Base-by-base conservation (phyloP, 2,888 invertebrate genomes). In the Protophormia terraenovae region DNA sequence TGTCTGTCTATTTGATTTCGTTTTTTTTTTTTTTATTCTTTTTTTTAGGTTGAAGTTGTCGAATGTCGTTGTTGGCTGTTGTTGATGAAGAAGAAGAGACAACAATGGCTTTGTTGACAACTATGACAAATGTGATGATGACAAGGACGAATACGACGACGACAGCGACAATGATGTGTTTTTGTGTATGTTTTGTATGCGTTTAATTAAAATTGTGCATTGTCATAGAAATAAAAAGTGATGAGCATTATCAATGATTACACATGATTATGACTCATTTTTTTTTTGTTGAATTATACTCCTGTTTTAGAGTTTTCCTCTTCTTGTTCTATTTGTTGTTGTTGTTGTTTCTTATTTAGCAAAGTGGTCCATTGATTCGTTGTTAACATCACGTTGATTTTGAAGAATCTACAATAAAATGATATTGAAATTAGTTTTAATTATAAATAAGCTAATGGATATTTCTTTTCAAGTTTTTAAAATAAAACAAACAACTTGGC, bases 351-450 rank as follows among this genome's bases (percentile, higher is more conserved):
- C 67, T 81, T 73, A 62, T 60, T 60, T 53, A 60, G 22, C 67
- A 62, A 66, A 69, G 69, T 75, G 78, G 73, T 78, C 85, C 85
- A 69, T 64, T 62, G 81, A 78, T 82, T 85, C 81, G 85, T 85
- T 85, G 81, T 82, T 82, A 78, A 82, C 85, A 85, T 85, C 82
- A 78, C 85, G 85, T 75, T 73, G 64, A 60, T 55, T 82, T 69
- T 32, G 5, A 41, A 53, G 55, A 53, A 75, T 62, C 75, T 82
- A 24, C 3, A 81, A 76, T 38, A 14, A 22, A 50, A 69, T 6
- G 14, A 0, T 14, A 22, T 41, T 8, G 16, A 24, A 8, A 45
- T 69, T 10, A 55, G 29, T 27, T 29, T 62, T 38, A 27, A 0
- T 8, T 5, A 19, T 19, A 6, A 6, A 66, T 62, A 29, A 22